These are phyloP conservation scores for Andrena minutula DNA, from an alignment of 2,888 invertebrate species.

Conservation along the genomic window DNA sequence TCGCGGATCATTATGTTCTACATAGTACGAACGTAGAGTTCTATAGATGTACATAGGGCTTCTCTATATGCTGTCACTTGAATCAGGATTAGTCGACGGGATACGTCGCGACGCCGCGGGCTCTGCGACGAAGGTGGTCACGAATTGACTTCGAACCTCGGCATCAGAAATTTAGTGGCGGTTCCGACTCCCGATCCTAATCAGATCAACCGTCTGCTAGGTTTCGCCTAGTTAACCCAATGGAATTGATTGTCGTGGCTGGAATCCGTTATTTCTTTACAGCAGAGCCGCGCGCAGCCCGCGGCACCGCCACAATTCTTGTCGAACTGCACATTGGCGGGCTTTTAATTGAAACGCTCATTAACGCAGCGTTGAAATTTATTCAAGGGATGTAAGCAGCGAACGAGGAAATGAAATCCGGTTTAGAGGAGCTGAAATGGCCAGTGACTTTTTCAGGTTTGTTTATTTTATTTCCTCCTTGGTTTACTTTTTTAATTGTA, in stretches of 20 bases:
- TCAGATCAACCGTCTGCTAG: constrained; percentile 52
- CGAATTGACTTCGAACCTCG: constrained; percentile 63
- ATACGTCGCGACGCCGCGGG: constrained; percentile 47
- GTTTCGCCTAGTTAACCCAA: constrained; percentile 52
- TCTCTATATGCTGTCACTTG: constrained; percentile 81
- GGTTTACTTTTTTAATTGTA: background rate
- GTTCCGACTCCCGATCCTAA: constrained; percentile 46
- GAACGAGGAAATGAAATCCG: background rate
- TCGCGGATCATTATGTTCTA: constrained; percentile 68
- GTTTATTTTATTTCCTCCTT: background rate
- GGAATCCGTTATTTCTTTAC: constrained; percentile 50
- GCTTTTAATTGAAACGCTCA: background rate
- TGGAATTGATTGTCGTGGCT: constrained; percentile 55
- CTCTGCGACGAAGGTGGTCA: constrained; percentile 49
- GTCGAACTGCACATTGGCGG: too few species aligned
- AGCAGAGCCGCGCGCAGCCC: background rate
- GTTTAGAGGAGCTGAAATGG: background rate
- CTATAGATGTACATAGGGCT: constrained; percentile 76
- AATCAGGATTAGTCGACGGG: constrained; percentile 79
- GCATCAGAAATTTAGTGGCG: constrained; percentile 67
- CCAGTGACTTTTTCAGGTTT: background rate
- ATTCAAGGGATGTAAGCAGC: background rate
- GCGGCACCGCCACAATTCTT: background rate
- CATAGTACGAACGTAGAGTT: constrained; percentile 62
- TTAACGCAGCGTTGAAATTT: background rate